phyloP scores from a whole-genome alignment of 1,140 invertebrate species.

The Odontomachus brunneus region DNA sequence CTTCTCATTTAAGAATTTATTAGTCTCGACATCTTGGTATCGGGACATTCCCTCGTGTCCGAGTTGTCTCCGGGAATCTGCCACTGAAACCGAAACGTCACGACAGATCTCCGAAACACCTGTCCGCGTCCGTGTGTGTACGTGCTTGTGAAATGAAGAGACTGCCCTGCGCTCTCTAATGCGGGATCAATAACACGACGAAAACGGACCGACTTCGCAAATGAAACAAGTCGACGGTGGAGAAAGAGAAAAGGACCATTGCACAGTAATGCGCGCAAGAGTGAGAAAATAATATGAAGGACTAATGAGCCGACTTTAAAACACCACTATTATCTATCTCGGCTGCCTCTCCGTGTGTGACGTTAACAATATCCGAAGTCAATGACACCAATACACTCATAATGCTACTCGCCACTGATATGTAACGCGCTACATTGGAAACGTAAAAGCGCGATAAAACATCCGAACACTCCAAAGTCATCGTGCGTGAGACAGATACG shows the following conservation, averaged over 20 bases:
- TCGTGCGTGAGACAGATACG: conserved; percentile 17
- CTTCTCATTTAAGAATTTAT: too few species aligned
- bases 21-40: too few species aligned
- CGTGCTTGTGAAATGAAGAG: not conserved
- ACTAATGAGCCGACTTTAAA: conserved; percentile 36
- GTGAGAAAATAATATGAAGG: not conserved
- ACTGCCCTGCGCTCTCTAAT: too few species aligned
- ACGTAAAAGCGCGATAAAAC: conserved; percentile 65
- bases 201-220: not conserved
- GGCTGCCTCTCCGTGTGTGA: conserved; percentile 22
- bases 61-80: too few species aligned
- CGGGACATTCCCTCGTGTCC: too few species aligned
- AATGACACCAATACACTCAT: conserved; percentile 73
- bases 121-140: not conserved
- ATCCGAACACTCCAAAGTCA: conserved; percentile 40
- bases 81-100: too few species aligned
- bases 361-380: conserved; percentile 69
- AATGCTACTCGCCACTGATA: conserved; percentile 60
- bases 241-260: too few species aligned
- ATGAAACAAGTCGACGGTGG: not conserved
- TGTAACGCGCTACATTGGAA: conserved; percentile 67
- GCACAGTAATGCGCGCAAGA: not conserved
- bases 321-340: conserved; percentile 44
- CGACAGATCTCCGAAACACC: too few species aligned
- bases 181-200: not conserved